Evolutionary conservation across 2,888 invertebrate species (phyloP).

Genomic region (Synanthedon formicaeformis): DNA sequence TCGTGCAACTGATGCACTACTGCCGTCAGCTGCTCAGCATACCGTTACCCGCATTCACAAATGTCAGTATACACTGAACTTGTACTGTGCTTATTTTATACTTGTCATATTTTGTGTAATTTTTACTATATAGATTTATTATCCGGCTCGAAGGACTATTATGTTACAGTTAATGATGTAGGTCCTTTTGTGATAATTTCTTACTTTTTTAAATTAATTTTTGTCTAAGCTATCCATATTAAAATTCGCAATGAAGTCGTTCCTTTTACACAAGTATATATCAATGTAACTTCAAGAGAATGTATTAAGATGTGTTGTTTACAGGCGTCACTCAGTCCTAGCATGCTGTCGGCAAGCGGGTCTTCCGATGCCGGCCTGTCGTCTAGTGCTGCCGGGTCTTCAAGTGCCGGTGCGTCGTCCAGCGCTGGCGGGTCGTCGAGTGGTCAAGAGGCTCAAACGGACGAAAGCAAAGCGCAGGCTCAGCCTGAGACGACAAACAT

Average conservation of each 20-base stretch:
- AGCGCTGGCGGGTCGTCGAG: slow-evolving; percentile 4
- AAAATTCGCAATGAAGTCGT: no score
- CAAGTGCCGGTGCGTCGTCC: neutral
- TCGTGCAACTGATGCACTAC: slow-evolving; percentile 78
- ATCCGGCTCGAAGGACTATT: no score
- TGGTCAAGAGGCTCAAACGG: slow-evolving; percentile 75
- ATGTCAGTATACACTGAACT: neutral
- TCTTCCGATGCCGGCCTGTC: slow-evolving; percentile 1
- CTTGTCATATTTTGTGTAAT: neutral
- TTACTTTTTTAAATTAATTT: no score
- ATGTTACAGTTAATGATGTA: no score
- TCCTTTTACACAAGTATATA: no score
- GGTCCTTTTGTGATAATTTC: no score
- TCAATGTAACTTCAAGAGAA: no score
- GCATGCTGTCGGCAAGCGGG: neutral
- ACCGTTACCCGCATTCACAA: neutral
- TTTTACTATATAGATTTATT: no score
- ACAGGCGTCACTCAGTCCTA: neutral
- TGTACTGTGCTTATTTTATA: neutral
- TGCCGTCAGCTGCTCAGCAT: slow-evolving; percentile 70
- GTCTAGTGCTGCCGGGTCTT: slow-evolving; percentile 2
- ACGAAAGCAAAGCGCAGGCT: slow-evolving; percentile 81
- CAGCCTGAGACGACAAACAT: slow-evolving; percentile 41
- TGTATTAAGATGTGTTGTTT: no score
- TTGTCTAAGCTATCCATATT: no score